Base-by-base conservation (phyloP, 2,888 invertebrate species). In the Cheilosia soror region DNA sequence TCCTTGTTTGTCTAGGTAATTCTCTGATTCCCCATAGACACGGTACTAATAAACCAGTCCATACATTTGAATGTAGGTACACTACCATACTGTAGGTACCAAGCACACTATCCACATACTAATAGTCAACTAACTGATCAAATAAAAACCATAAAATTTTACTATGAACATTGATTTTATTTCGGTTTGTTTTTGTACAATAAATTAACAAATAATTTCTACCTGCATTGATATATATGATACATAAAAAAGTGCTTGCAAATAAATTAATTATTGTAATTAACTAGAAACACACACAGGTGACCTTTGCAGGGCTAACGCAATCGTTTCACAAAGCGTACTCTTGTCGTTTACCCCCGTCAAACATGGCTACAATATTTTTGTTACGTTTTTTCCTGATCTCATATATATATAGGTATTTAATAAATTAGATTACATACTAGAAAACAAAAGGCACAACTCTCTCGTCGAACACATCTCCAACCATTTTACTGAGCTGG, bases 401-500 rank as follows among this genome's bases (percentile, higher is more conserved):
- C 37, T 73, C 37, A 49, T 78, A 37, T 20, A n/a, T 33, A 47
- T 58, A 37, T 33, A 9, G n/a, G n/a, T 76, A 55, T 11, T 37
- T 11, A 85, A 85, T 85, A 85, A 85, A 85, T 85, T 85, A 85
- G 15, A 55, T 25, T 85, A 85, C 85, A 77, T 33, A 85, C 85
- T 85, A 85, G 76, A 85, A 81, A 85, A 85, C 85, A 81, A 85
- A 84, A 81, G 85, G 85, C 85, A 85, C 81, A 81, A 81, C 80
- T 84, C 75, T 66, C 58, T 25, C 27, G 11, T 53, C 27, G 47
- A 58, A 60, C 33, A 51, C 53, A 9, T 37, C 1, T 75, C n/a
- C 11, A 33, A n/a, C 29, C 7, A 31, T 5, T 51, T 68, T 85
- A 78, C 47, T 87, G 65, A 51, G 71, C 40, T 76, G 93, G 93